Conservation (phyloP, 2,113 vertebrate genomes). For the Isichthys henryi region DNA sequence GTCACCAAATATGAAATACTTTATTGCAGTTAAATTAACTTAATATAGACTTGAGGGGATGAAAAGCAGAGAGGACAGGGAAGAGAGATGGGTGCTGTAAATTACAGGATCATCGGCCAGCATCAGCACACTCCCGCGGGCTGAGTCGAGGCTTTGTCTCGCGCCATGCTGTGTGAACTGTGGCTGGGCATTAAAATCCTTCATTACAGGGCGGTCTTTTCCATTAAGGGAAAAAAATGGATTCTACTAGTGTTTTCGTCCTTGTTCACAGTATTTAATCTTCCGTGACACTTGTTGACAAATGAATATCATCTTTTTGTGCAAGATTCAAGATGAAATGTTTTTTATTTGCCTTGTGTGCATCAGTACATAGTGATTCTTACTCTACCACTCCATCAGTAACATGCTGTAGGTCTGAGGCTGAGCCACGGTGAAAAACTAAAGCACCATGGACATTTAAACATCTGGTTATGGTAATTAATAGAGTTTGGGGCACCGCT, state of each 20-base stretch:
- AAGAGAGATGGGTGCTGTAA: neutral
- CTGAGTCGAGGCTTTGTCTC: neutral
- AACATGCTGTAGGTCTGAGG: neutral
- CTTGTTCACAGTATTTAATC: neutral
- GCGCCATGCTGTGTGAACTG: neutral
- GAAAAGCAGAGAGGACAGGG: neutral
- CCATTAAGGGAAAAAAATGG: neutral
- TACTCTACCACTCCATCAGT: neutral
- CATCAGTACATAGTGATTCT: neutral
- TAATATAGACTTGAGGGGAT: conserved; percentile 17
- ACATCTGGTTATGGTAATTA: too few relatives aligned
- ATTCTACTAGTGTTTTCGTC: neutral
- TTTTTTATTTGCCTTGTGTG: neutral
- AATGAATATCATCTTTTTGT: neutral
- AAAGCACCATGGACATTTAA: too few relatives aligned
- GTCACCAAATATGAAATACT: conserved; percentile 27
- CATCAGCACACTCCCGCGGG: neutral
- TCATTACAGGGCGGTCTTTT: neutral
- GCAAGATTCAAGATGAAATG: neutral
- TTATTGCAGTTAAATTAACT: conserved; percentile 26
- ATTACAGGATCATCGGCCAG: neutral
- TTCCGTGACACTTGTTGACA: neutral
- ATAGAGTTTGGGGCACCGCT: too few relatives aligned
- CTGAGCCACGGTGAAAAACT: neutral
- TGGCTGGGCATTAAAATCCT: neutral